A percentile compares a stretch with the other conserved stretches of the same genome.
These are phyloP conservation scores for Syngnathus rostellatus DNA, from an alignment of 2,797 vertebrate species.

Conservation along the genomic window DNA sequence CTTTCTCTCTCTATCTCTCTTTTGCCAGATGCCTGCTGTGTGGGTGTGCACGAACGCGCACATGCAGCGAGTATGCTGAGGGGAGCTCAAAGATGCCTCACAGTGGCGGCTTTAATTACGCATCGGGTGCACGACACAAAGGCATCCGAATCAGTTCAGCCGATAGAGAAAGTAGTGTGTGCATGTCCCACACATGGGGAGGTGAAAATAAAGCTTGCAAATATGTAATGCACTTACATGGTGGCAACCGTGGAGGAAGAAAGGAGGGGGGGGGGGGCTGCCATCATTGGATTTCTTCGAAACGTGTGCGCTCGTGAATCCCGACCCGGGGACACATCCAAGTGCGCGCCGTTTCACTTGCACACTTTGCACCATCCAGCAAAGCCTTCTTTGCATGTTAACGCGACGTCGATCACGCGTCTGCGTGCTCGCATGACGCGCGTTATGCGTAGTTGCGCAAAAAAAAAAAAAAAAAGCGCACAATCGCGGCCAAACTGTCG, in stretches of 20 bases:
- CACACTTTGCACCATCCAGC: not conserved
- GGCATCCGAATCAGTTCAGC: constrained; percentile 1
- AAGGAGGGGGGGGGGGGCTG: not conserved
- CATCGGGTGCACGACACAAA: constrained; percentile 23
- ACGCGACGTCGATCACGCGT: not conserved
- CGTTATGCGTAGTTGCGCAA: constrained; percentile 57
- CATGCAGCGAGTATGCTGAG: constrained; percentile 42
- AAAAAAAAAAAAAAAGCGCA: constrained; percentile 18
- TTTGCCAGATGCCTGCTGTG: constrained; percentile 31
- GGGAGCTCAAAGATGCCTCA: constrained; percentile 48
- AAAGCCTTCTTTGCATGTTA: not conserved
- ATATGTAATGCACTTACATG: constrained; percentile 28
- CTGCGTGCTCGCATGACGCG: not conserved
- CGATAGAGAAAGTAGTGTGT: not conserved
- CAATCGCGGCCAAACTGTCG: not conserved
- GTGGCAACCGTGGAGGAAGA: constrained; percentile 63
- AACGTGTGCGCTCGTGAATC: constrained; percentile 67
- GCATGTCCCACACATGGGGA: not conserved
- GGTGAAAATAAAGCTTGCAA: not conserved
- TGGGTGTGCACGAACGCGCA: constrained; percentile 40
- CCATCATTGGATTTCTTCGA: constrained; percentile 68
- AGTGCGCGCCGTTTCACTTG: constrained; percentile 25
- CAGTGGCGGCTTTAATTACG: constrained; percentile 53
- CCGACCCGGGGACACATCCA: constrained; percentile 50
- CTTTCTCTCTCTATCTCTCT: constrained; percentile 5